Evolutionary conservation across 2,888 invertebrate species (phyloP).

Genomic region (Diadegma fenestrale): DNA sequence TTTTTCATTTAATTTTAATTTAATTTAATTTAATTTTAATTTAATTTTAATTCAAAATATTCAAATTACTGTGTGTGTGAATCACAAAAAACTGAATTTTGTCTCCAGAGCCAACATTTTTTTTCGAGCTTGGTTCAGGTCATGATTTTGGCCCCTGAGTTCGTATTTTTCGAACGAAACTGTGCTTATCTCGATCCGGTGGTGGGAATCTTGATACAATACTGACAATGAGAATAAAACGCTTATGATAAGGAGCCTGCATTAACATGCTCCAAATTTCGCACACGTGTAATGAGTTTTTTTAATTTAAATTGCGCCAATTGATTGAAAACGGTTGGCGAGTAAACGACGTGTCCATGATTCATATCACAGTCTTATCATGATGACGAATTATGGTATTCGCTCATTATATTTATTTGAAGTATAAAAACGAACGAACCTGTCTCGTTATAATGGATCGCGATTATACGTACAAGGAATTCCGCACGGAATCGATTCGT

Average conservation of each 20-base stretch:
- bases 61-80: too few species aligned
- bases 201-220: background rate
- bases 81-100: too few species aligned
- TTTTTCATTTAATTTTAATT: too few species aligned
- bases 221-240: background rate
- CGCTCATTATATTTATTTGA: conserved; percentile 4
- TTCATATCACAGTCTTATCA: conserved; percentile 2
- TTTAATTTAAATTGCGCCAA: background rate
- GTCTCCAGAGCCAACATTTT: too few species aligned
- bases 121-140: background rate
- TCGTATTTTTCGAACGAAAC: background rate
- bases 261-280: conserved; percentile 8
- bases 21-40: too few species aligned
- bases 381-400: conserved; percentile 10
- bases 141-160: background rate
- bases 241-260: background rate
- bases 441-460: background rate
- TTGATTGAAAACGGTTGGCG: background rate
- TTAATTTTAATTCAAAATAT: too few species aligned
- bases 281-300: conserved; percentile 5
- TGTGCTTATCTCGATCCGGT: background rate
- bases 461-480: background rate
- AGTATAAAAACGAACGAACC: background rate
- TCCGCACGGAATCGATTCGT: background rate
- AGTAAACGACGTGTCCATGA: background rate